Base-by-base conservation (phyloP, 2,113 vertebrate genomes). In the Eolophus roseicapilla region DNA sequence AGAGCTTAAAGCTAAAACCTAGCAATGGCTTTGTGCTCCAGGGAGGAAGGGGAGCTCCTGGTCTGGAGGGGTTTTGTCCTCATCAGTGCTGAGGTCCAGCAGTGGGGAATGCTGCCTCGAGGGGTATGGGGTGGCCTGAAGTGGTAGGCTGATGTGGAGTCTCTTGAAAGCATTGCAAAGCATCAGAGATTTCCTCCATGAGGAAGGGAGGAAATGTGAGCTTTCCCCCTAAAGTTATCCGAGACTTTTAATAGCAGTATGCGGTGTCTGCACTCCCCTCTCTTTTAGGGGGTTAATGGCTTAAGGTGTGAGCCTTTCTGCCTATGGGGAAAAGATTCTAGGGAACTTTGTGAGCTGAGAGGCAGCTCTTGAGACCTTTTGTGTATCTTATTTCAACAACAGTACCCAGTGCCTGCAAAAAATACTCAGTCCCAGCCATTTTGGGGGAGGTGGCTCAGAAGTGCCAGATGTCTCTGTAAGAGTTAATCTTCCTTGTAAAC, bases 251-350 rank as follows among this genome's bases (percentile, higher is more conserved):
- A 7, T 43, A 33, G 27, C 6, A 20, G 10, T 17, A 13, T 44
- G 33, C 0, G 0, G 13, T 18, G 28, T 31, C 39, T 50, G 62
- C 37, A 47, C 23, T 33, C 28, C 1, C 0, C 25, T 71, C 5
- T 53, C 31, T 59, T 59, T 50, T 11, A 62, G 11, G 23, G 60
- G 60, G 7, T 50, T 70, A 46, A 37, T 35, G 69, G 9, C 25
- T 89, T n/a, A 57, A 31, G 31, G 70, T 18, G 8, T 2, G 4
- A 49, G 23, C 27, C 73, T 39, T 33, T 46, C 27, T 73, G 63
- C 31, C 16, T 52, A 11, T 2, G 76, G 89, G 50, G 64, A 70
- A 71, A 43, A 49, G 50, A 29, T 29, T 17, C 7, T 13, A 7
- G 37, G 27, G 53, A 29, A 53, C 19, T 59, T 83, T 15, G 9